Conservation (phyloP, 2,888 invertebrate species). For the Hesperia comma region DNA sequence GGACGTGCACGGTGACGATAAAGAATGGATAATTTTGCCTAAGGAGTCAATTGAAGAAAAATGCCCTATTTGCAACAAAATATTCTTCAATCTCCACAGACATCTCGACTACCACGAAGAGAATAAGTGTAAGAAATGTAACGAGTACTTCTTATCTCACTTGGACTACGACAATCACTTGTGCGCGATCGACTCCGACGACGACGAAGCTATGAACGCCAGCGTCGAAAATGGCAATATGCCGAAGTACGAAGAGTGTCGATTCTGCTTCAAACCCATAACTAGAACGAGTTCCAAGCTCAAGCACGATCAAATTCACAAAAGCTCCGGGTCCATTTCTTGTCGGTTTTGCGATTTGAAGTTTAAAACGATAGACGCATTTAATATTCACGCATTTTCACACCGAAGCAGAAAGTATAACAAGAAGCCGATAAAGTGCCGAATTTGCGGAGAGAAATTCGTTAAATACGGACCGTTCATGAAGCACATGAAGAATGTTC, state of each 20-base stretch:
- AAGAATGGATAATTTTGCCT: conserved; percentile 76
- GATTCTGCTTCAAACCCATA: conserved; percentile 78
- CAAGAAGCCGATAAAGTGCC: conserved; percentile 74
- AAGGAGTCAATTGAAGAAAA: conserved; percentile 72
- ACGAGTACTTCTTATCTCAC: conserved; percentile 74
- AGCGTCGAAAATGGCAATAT: conserved; percentile 42
- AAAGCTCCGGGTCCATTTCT: conserved; percentile 73
- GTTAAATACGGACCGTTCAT: conserved; percentile 76
- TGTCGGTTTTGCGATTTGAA: conserved; percentile 77
- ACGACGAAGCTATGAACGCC: conserved; percentile 55
- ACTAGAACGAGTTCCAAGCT: conserved; percentile 65
- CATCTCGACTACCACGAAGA: conserved; percentile 77
- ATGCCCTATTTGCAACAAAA: conserved; percentile 74
- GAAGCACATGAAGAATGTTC: conserved; percentile 70
- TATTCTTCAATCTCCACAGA: conserved; percentile 72
- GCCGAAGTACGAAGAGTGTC: conserved; percentile 71
- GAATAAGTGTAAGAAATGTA: conserved; percentile 77
- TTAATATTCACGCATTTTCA: conserved; percentile 78
- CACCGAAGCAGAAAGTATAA: conserved; percentile 77
- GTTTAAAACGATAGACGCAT: conserved; percentile 78
- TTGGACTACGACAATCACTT: conserved; percentile 72
- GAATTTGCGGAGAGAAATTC: conserved; percentile 73
- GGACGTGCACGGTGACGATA: conserved; percentile 73
- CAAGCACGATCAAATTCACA: conserved; percentile 70
- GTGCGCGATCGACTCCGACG: conserved; percentile 76